A percentile compares a stretch with the other conserved stretches of the same genome.
These are phyloP conservation scores for Epizoanthus ramosus DNA, from an alignment of 92 coral and sea anemone species.

Conservation along the genomic window DNA sequence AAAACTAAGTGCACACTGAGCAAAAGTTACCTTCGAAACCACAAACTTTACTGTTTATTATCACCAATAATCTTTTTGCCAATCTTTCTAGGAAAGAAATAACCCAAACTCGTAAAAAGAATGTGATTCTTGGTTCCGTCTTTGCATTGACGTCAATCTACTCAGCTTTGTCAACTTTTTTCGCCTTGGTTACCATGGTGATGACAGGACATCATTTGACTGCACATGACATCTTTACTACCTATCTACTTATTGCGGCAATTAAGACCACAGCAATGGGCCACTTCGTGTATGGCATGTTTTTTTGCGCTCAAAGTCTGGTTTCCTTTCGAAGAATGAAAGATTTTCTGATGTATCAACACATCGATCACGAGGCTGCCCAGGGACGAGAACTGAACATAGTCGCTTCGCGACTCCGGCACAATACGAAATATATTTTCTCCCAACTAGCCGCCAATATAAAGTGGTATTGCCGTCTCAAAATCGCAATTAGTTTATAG, in stretches of 20 bases:
- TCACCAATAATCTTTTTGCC: background rate
- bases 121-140: background rate
- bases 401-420: too few relatives aligned
- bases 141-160: background rate
- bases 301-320: conserved; percentile 7
- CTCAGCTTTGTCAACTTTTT: conserved; percentile 5
- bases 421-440: too few relatives aligned
- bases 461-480: too few relatives aligned
- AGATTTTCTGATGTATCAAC: background rate
- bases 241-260: background rate
- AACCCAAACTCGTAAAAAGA: background rate
- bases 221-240: background rate
- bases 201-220: conserved; percentile 7
- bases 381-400: too few relatives aligned
- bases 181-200: conserved; percentile 21
- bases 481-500: too few relatives aligned
- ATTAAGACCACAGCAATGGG: background rate
- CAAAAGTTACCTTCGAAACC: too few relatives aligned
- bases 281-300: background rate
- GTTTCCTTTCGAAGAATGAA: conserved; percentile 15
- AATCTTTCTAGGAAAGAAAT: conserved; percentile 26
- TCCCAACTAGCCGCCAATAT: too few relatives aligned
- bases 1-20: too few relatives aligned
- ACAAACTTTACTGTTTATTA: too few relatives aligned
- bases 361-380: background rate